Evolutionary conservation across 1,140 invertebrate species (phyloP), one percentile per base, ranked within the genome.

Genomic region (Apis cerana): DNA sequence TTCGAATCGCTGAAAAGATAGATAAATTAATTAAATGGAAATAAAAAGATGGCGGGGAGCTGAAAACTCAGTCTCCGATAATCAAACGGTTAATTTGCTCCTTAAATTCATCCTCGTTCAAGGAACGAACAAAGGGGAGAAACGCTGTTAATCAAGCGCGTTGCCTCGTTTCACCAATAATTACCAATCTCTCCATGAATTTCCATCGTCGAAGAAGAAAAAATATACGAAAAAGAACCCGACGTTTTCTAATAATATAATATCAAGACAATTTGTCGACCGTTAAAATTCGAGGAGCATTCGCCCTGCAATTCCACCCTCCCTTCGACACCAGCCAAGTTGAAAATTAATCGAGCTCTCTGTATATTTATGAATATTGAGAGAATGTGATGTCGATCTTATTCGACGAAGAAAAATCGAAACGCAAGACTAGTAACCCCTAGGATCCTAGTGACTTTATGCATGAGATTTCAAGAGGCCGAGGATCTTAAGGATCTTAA

Each of bases 271-370:
- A 7, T 27, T 13, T 19, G 17, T 27, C 17, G 48, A n/a, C 33
- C 71, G 54, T 59, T 48, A 74, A 65, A 76, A 65, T 43, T n/a
- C 7, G 50, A 21, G 8, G 3, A 2, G 12, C 19, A 11, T 10
- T 1, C 33, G 21, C 0, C 50, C 19, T n/a, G 27, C 72, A 72
- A 72, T 80, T 62, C 4, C 33, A 33, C 27, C 27, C 27, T 27
- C 27, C 27, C 33, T 33, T 33, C 33, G 33, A 79, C n/a, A 27
- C 0, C 23, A n/a, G 19, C 50, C 50, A 80, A 74, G 59, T 56
- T 27, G 10, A 52, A 80, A 80, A 80, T 75, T 80, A 80, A 75
- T 80, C 61, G 79, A 80, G 74, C 52, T 50, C 27, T 75, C n/a
- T 50, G 70, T 17, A 80, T 27, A n/a, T 48, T 19, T 27, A 19